Conservation (phyloP, 1,140 invertebrate genomes). For the Drosophila kohkoa region DNA sequence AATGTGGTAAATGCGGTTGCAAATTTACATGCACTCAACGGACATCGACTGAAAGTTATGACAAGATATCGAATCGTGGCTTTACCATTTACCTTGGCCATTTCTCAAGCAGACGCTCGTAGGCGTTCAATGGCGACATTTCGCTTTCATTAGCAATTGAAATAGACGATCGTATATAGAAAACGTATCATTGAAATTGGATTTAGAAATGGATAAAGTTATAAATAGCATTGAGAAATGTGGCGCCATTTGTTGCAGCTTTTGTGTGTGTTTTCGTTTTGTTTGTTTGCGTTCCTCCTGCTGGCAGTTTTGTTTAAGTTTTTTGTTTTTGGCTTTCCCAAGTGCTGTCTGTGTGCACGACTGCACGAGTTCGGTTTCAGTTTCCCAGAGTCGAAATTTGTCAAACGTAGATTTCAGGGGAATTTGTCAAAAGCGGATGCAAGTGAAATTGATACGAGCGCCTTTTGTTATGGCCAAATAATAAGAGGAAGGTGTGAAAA, state of each 20-base stretch:
- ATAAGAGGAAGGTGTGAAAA: conserved; percentile 75
- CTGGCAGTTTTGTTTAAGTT: neutral
- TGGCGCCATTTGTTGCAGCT: conserved; percentile 62
- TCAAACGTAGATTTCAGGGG: conserved; percentile 51
- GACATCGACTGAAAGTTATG: conserved; percentile 74
- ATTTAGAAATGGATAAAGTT: conserved; percentile 52
- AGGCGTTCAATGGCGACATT: conserved; percentile 71
- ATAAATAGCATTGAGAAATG: conserved; percentile 69
- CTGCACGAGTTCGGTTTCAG: conserved; percentile 77
- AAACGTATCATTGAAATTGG: conserved; percentile 6
- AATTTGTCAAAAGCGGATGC: conserved; percentile 83
- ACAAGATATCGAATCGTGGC: conserved; percentile 62
- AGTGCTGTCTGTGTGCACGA: conserved; percentile 48
- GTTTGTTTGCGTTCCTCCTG: conserved; percentile 11
- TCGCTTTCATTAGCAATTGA: conserved; percentile 75
- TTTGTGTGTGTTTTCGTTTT: conserved; percentile 1
- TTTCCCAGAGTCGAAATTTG: conserved; percentile 72
- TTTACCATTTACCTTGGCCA: conserved; percentile 50
- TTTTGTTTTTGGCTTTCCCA: conserved; percentile 20
- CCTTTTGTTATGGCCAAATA: conserved; percentile 61
- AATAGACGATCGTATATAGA: conserved; percentile 45
- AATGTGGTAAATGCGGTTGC: conserved; percentile 52
- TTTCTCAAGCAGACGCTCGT: conserved; percentile 67
- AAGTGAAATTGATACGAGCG: conserved; percentile 77
- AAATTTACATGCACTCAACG: conserved; percentile 49